Conservation (phyloP, 2,888 invertebrate genomes). For the Apodemia duryi region DNA sequence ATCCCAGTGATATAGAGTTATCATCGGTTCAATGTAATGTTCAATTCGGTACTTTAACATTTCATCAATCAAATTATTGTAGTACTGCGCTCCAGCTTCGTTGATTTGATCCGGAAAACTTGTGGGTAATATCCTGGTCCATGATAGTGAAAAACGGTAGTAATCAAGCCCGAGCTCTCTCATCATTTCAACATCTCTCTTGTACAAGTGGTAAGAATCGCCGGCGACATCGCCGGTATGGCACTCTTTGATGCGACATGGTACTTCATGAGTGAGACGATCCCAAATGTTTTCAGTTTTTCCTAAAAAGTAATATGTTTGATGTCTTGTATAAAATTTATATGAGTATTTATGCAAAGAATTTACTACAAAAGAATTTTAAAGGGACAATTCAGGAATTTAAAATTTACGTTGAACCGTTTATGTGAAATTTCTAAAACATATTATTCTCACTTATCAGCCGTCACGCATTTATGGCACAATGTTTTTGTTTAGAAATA, state of each 20-base stretch:
- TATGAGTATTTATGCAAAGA: not conserved
- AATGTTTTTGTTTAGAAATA: too few species aligned
- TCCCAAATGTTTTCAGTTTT: constrained; percentile 22
- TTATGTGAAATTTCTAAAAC: not conserved
- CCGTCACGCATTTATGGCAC: too few species aligned
- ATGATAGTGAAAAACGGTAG: constrained; percentile 81
- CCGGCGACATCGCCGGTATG: not conserved
- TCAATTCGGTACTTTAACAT: constrained; percentile 66
- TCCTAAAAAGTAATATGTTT: not conserved
- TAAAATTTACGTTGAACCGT: not conserved
- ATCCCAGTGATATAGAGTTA: constrained; percentile 42
- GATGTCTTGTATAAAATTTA: not conserved
- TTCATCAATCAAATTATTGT: constrained; percentile 78
- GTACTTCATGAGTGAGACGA: constrained; percentile 18
- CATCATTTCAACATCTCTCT: too few species aligned
- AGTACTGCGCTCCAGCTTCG: constrained; percentile 62
- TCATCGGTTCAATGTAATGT: constrained; percentile 75
- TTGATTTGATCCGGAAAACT: constrained; percentile 52
- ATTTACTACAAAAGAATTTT: too few species aligned
- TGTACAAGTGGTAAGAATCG: constrained; percentile 81
- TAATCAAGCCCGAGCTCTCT: constrained; percentile 53
- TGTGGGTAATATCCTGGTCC: constrained; percentile 82
- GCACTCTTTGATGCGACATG: constrained; percentile 21
- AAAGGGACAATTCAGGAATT: not conserved
- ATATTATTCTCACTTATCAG: not conserved